Percentiles rank a stretch among this genome's conserved stretches.
These are phyloP conservation scores for Campylorhamphus procurvoides DNA, from an alignment of 2,113 vertebrate species.

Conservation along the genomic window DNA sequence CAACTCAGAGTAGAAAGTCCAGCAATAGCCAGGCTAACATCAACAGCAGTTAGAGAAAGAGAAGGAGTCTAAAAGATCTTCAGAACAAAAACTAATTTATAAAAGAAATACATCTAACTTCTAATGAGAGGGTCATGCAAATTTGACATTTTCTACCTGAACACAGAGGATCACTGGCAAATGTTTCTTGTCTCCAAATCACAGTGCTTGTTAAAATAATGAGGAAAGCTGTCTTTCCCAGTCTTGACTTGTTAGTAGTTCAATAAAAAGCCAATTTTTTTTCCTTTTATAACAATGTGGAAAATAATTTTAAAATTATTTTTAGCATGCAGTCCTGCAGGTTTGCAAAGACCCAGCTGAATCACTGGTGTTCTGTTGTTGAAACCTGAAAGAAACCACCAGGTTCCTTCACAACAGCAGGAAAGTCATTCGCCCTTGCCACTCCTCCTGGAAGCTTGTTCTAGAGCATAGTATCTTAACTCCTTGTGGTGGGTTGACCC, in stretches of 20 bases:
- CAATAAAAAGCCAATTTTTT: neutral
- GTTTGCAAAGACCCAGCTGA: neutral
- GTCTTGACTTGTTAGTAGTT: neutral
- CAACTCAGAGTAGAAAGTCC: neutral
- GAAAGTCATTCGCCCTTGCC: neutral
- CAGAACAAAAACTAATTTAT: neutral
- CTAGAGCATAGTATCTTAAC: neutral
- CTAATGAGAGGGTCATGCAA: rapidly evolving
- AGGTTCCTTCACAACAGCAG: neutral
- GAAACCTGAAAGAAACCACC: neutral
- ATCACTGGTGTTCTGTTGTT: neutral
- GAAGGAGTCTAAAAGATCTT: neutral
- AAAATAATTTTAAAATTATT: neutral
- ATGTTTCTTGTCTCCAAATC: neutral
- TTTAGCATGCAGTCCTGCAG: neutral
- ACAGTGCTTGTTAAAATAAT: neutral
- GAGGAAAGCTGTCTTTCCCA: neutral
- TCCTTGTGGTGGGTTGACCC: neutral
- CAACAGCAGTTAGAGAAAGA: neutral
- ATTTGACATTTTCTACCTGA: neutral
- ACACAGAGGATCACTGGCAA: neutral
- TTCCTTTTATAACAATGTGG: neutral
- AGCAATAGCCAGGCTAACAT: neutral
- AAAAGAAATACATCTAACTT: neutral
- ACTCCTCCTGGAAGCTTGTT: neutral